A percentile compares a stretch with the other conserved stretches of the same genome.
Evolutionary conservation across 1,140 invertebrate genomes (phyloP).

Genomic region (Zaprionus ghesquierei): DNA sequence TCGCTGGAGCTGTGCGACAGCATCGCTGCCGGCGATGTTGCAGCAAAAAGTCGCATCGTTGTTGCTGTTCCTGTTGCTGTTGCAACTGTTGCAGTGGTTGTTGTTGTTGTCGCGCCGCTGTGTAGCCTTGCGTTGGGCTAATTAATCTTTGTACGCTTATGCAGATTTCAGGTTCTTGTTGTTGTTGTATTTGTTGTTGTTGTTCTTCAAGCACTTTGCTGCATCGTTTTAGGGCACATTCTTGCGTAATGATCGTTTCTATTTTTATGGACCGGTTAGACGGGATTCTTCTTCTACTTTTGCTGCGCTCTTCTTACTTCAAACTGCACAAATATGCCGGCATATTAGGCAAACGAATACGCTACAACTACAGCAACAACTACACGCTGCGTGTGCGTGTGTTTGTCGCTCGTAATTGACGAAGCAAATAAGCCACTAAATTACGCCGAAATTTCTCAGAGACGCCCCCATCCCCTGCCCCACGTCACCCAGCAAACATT

Average conservation of each 20-base stretch:
- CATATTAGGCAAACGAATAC: conserved; percentile 32
- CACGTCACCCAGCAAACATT: conserved; percentile 22
- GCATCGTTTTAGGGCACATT: conserved; percentile 81
- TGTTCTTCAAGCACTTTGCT: conserved; percentile 56
- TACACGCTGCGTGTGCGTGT: neutral
- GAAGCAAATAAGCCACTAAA: conserved; percentile 71
- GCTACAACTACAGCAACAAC: conserved; percentile 4
- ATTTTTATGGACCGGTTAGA: conserved; percentile 73
- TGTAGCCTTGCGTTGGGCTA: conserved; percentile 34
- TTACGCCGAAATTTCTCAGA: conserved; percentile 71
- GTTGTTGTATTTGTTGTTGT: conserved; percentile 16
- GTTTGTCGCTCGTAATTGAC: neutral
- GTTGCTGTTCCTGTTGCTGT: conserved; percentile 14
- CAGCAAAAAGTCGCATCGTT: conserved; percentile 56
- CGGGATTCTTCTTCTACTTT: conserved; percentile 58
- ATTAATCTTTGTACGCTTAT: conserved; percentile 69
- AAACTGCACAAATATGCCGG: conserved; percentile 50
- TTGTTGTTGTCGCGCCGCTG: neutral
- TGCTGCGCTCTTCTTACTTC: neutral
- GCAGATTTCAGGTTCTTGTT: conserved; percentile 73
- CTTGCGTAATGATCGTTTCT: conserved; percentile 76
- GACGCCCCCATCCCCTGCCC: neutral
- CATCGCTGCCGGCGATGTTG: conserved; percentile 38
- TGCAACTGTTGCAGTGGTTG: conserved; percentile 10
- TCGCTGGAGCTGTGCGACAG: conserved; percentile 56